Base-by-base conservation (phyloP, 2,888 invertebrate species). In the Epirrhoe tristata region DNA sequence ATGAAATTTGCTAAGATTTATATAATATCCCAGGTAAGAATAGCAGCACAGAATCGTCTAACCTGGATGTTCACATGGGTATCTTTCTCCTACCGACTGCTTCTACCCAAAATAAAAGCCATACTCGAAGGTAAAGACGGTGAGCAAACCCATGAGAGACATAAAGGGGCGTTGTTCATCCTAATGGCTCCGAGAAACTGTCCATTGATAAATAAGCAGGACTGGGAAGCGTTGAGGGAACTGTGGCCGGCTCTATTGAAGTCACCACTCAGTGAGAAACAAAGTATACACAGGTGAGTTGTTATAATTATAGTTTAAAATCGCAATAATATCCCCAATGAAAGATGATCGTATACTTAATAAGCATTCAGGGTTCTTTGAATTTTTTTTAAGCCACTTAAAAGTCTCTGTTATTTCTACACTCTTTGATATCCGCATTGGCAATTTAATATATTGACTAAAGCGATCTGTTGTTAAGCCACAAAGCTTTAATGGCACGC, bases 251-350 rank as follows among this genome's bases (percentile, higher is more conserved):
- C 96, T 1, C 82, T 98, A 17, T 92, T 98, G 0, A 94, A 94
- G 65, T 96, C 97, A 0, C 96, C 96, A 70, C 96, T 97, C 56
- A 97, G 97, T 2, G 98, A 98, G 81, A 98, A 98, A 82, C 96
- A 96, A 0, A 97, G 96, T 51, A 96, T 98, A 59, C 95, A 97
- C 57, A 90, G 89, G 91, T 93, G 69, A 78, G 78, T 17, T 39
- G 10, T 10, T 2, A 39, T 10, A 39, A 36, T 7, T 8, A 4
- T n/a, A n/a, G n/a, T n/a, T n/a, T n/a, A n/a, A n/a, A n/a, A n/a
- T n/a, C n/a, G n/a, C n/a, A n/a, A n/a, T n/a, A n/a, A n/a, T n/a
- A n/a, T n/a, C n/a, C n/a, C n/a, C n/a, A n/a, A n/a, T n/a, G n/a
- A n/a, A n/a, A n/a, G n/a, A n/a, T n/a, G n/a, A n/a, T n/a, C n/a